Conservation (phyloP, 2,888 invertebrate genomes). For the Drosophila mimetica region DNA sequence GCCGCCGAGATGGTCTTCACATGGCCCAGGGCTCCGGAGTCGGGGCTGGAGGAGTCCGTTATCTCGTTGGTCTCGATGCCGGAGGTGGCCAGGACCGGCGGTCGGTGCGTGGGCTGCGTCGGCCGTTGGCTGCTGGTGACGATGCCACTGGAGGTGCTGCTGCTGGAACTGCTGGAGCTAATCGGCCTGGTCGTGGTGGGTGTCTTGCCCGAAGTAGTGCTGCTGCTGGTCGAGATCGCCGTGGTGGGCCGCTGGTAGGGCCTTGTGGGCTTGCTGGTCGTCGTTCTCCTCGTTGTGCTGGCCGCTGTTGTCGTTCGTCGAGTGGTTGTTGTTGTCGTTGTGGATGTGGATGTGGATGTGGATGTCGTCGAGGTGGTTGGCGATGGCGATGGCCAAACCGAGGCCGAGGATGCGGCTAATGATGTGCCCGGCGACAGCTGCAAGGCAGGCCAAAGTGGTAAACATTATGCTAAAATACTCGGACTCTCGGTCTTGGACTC, state of each 20-base stretch:
- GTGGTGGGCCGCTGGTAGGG: constrained; percentile 71
- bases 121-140: constrained; percentile 34
- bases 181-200: constrained; percentile 46
- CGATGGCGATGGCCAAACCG: constrained; percentile 47
- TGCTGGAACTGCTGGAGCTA: constrained; percentile 45
- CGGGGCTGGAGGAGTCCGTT: constrained; percentile 72
- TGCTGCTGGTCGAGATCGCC: constrained; percentile 41
- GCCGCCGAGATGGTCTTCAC: constrained; percentile 84
- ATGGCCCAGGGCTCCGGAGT: constrained; percentile 59
- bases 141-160: constrained; percentile 32
- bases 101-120: constrained; percentile 59
- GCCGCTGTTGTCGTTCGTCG: constrained; percentile 42
- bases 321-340: constrained; percentile 61
- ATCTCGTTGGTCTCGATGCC: constrained; percentile 84
- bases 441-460: constrained; percentile 70
- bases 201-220: constrained; percentile 64
- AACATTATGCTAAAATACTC: constrained; percentile 76
- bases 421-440: constrained; percentile 77
- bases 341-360: constrained; percentile 43
- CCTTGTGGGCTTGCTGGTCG: constrained; percentile 45
- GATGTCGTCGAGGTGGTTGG: constrained; percentile 34
- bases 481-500: constrained; percentile 42
- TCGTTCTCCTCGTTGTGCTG: constrained; percentile 52
- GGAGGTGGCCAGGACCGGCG: constrained; percentile 70
- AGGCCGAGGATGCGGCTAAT: constrained; percentile 74